A percentile compares a stretch with the other conserved stretches of the same genome.
These are phyloP conservation scores for Gadopsis marmoratus DNA, from an alignment of 2,797 vertebrate genomes.

Conservation along the genomic window DNA sequence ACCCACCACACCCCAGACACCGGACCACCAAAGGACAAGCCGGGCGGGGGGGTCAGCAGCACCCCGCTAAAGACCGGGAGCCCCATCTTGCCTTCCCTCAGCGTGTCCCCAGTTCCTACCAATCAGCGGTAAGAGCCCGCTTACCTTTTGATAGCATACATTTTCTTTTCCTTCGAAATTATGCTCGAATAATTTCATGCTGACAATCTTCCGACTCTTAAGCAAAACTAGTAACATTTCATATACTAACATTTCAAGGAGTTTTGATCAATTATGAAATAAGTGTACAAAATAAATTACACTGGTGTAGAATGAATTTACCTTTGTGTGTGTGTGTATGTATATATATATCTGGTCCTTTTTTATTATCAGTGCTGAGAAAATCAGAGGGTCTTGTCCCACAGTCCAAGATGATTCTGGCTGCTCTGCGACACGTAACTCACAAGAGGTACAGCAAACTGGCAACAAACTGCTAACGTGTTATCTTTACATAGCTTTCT, in stretches of 20 bases:
- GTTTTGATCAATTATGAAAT: neutral
- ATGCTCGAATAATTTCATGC: neutral
- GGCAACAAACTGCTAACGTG: neutral
- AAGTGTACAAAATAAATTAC: neutral
- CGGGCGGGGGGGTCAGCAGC: constrained; percentile 86
- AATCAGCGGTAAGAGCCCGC: constrained; percentile 83
- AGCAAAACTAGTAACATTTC: neutral
- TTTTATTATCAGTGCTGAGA: constrained; percentile 60
- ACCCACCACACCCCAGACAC: constrained; percentile 71
- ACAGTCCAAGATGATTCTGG: constrained; percentile 81
- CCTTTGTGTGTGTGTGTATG: neutral
- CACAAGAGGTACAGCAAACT: constrained; percentile 83
- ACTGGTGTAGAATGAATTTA: neutral
- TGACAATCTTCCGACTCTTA: neutral
- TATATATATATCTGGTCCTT: neutral
- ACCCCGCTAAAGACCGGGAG: constrained; percentile 84
- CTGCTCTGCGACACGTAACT: constrained; percentile 77
- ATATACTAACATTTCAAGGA: neutral
- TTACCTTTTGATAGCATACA: neutral
- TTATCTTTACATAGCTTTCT: neutral
- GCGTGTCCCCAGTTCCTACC: constrained; percentile 89
- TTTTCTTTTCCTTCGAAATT: neutral
- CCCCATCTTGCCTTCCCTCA: constrained; percentile 85
- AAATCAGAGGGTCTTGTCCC: constrained; percentile 53
- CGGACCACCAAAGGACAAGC: constrained; percentile 63